Conservation (phyloP, 2,888 invertebrate species). For the Drosophila koepferae region DNA sequence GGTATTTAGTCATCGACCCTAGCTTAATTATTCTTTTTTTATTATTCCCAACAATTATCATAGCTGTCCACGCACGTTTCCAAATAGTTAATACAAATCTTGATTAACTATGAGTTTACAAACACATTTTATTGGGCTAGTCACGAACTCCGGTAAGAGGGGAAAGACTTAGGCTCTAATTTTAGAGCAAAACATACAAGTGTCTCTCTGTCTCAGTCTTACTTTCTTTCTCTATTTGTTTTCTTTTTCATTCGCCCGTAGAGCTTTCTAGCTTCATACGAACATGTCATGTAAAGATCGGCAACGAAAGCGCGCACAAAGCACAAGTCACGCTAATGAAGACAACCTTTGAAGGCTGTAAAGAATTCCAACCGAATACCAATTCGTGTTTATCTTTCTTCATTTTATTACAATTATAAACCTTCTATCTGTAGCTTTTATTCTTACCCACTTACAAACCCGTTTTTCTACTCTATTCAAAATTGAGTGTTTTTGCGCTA, state of each 20-base stretch:
- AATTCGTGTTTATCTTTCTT: background rate
- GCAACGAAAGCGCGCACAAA: slow-evolving; percentile 37
- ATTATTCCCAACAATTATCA: background rate
- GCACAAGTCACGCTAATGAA: slow-evolving; percentile 52
- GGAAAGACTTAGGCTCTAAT: slow-evolving; percentile 4
- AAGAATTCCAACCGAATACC: slow-evolving; percentile 15
- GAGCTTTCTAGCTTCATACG: slow-evolving; percentile 44
- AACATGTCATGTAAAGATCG: slow-evolving; percentile 25
- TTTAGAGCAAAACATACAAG: slow-evolving; percentile 16
- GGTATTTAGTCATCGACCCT: background rate
- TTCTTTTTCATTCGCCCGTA: background rate
- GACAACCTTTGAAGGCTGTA: slow-evolving; percentile 24
- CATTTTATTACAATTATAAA: slow-evolving; percentile 2
- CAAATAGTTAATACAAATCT: background rate
- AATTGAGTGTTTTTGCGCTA: background rate
- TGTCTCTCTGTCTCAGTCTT: background rate
- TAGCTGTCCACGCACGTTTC: background rate
- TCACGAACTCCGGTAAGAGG: background rate
- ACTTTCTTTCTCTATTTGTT: background rate
- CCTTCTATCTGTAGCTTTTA: background rate
- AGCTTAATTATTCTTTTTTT: background rate
- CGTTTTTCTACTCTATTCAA: background rate
- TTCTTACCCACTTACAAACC: background rate
- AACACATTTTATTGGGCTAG: slow-evolving; percentile 8
- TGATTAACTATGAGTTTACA: background rate